Conservation (phyloP, 2,113 vertebrate genomes). For the Pica pica region DNA sequence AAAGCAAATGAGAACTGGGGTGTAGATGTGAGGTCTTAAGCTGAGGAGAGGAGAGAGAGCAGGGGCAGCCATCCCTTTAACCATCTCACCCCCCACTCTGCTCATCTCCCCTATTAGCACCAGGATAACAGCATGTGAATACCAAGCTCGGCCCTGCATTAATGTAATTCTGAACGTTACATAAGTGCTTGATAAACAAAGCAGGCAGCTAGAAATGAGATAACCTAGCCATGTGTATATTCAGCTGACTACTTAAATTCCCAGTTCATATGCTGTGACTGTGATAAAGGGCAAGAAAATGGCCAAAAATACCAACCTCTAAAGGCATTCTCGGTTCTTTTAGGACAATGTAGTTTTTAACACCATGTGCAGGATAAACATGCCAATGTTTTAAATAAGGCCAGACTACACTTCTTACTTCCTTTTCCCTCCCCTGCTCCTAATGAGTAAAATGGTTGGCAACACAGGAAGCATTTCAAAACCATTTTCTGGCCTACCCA, state of each 20-base stretch:
- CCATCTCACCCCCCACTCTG: background rate
- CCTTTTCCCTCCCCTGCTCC: background rate
- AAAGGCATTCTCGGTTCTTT: background rate
- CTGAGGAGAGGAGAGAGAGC: background rate
- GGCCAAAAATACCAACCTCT: background rate
- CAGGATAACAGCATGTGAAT: background rate
- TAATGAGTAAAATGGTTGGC: background rate
- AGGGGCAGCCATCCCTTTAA: background rate
- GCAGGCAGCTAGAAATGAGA: slow-evolving; percentile 41
- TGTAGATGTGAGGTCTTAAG: background rate
- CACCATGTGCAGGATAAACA: background rate
- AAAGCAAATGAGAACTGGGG: background rate
- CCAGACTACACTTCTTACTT: background rate
- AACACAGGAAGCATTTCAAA: background rate
- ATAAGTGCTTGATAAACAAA: slow-evolving; percentile 54
- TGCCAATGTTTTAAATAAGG: background rate
- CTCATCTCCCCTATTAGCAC: background rate
- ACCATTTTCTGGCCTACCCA: background rate
- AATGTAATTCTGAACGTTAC: background rate
- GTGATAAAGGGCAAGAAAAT: background rate
- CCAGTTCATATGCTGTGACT: background rate
- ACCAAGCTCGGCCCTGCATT: background rate
- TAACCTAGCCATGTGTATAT: slow-evolving; percentile 22
- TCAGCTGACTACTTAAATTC: slow-evolving; percentile 34
- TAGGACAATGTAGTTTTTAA: background rate